phyloP scores from a whole-genome alignment of 1,140 invertebrate species.

The Asobara japonica region DNA sequence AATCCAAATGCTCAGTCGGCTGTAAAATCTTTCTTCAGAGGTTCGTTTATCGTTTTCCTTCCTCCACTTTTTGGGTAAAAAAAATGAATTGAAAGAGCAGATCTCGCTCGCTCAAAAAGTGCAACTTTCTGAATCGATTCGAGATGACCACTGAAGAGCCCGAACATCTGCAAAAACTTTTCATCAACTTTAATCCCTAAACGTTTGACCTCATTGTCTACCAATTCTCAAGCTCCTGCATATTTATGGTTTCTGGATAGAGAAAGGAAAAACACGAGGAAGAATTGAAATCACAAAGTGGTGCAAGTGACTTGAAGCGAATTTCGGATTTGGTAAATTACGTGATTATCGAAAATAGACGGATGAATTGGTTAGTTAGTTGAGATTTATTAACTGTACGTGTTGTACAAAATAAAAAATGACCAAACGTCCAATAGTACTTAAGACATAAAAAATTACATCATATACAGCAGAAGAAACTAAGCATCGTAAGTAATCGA shows the following conservation, averaged over 20 bases:
- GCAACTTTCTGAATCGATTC: not conserved
- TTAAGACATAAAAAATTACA: no score
- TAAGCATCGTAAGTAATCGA: no score
- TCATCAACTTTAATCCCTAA: slow-evolving; percentile 1
- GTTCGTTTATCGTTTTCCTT: slow-evolving; percentile 17
- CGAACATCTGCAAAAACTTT: not conserved
- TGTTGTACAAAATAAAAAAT: no score
- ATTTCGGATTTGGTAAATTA: no score
- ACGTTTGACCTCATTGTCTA: slow-evolving; percentile 5
- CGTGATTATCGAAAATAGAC: no score
- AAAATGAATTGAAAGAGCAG: not conserved
- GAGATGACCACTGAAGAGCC: not conserved
- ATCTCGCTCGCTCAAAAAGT: slow-evolving; percentile 5
- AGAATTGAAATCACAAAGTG: not conserved
- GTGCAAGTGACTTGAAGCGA: not conserved
- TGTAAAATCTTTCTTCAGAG: slow-evolving; percentile 11
- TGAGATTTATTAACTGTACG: no score
- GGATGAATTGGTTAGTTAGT: no score
- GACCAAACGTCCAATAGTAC: no score
- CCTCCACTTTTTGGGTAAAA: not conserved
- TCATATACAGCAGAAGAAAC: no score
- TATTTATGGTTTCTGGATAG: not conserved
- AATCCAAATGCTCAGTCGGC: slow-evolving; percentile 8
- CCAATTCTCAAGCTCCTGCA: not conserved
- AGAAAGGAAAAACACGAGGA: not conserved